These are phyloP conservation scores for Stegodyphus dumicola DNA, from an alignment of 1,140 invertebrate genomes.

Conservation along the genomic window DNA sequence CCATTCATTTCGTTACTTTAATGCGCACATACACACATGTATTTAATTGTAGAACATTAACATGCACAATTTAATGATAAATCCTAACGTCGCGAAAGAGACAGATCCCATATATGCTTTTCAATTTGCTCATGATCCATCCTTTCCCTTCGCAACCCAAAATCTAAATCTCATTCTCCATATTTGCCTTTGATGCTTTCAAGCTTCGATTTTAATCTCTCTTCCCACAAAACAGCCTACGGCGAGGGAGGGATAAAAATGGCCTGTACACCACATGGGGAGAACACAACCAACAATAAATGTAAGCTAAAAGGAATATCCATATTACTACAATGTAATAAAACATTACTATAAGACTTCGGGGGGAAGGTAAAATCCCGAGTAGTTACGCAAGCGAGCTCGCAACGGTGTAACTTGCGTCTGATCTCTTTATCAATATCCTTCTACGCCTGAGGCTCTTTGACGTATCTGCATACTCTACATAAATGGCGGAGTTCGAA, in stretches of 20 bases:
- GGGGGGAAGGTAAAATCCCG: not conserved
- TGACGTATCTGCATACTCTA: conserved; percentile 43
- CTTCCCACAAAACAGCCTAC: conserved; percentile 27
- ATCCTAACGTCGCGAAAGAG: too few species aligned
- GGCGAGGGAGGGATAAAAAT: not conserved
- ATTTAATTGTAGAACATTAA: too few species aligned
- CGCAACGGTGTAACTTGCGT: conserved; percentile 15
- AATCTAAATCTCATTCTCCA: conserved; percentile 33
- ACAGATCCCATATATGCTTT: too few species aligned
- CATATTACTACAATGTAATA: conserved; percentile 32
- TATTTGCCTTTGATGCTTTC: conserved; percentile 36
- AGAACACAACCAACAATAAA: not conserved
- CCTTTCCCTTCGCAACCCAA: not conserved
- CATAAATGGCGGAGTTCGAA: conserved; percentile 20
- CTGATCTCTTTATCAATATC: conserved; percentile 54
- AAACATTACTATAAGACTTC: conserved; percentile 19
- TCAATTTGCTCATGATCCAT: too few species aligned
- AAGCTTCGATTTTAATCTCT: conserved; percentile 30
- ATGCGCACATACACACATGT: too few species aligned
- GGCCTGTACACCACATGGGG: not conserved
- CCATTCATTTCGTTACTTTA: too few species aligned
- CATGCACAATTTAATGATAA: too few species aligned
- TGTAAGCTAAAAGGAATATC: not conserved
- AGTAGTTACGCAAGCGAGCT: not conserved
- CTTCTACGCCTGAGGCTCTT: conserved; percentile 11